Evolutionary conservation across 2,113 vertebrate genomes (phyloP).

Genomic region (Narcine bancroftii): DNA sequence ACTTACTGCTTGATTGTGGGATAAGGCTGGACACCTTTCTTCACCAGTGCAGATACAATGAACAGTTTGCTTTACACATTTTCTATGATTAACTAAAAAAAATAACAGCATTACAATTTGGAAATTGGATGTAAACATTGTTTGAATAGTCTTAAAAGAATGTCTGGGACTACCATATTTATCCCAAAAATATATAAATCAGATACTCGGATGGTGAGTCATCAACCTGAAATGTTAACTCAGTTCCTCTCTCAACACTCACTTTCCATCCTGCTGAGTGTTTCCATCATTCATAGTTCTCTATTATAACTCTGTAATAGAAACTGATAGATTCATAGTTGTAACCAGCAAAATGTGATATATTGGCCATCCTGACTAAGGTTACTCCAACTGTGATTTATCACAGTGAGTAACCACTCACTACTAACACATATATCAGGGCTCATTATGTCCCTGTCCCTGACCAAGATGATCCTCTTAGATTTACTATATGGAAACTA

Average conservation of each 20-base stretch:
- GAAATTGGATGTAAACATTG: neutral
- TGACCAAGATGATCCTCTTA: neutral
- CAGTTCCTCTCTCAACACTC: too few species aligned
- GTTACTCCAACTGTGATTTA: neutral
- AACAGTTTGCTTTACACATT: too few species aligned
- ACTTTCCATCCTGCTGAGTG: too few species aligned
- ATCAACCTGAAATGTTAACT: too few species aligned
- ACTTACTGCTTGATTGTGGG: too few species aligned
- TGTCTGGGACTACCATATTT: neutral
- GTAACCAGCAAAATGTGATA: neutral
- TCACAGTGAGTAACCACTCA: neutral
- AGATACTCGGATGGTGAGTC: too few species aligned
- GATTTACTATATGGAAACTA: too few species aligned
- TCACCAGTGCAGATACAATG: too few species aligned
- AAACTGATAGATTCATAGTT: neutral
- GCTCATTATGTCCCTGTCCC: neutral
- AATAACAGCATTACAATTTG: neutral
- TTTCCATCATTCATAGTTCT: too few species aligned
- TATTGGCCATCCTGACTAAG: neutral
- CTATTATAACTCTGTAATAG: neutral
- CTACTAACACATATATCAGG: neutral
- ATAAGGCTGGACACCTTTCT: too few species aligned
- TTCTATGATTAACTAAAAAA: too few species aligned
- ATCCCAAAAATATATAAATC: too few species aligned
- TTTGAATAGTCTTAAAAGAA: neutral